Percentiles rank a stretch among this genome's conserved stretches.
Conservation (phyloP, 2,113 vertebrate genomes). For the Origma solitaria region DNA sequence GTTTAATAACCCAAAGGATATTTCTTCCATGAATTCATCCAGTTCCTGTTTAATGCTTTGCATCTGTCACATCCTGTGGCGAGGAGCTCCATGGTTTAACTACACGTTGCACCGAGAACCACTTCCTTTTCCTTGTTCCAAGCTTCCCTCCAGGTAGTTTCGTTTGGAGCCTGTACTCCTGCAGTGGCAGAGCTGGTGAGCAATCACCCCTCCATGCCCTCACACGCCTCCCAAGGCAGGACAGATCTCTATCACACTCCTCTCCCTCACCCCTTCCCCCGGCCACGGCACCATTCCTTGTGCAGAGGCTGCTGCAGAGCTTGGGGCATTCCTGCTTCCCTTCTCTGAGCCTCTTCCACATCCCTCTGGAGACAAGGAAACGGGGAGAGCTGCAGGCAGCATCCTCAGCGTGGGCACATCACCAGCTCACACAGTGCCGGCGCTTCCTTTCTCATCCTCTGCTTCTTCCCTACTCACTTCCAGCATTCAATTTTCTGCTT, state of each 20-base stretch:
- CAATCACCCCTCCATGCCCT: background rate
- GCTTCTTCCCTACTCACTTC: background rate
- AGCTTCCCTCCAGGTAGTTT: conserved; percentile 19
- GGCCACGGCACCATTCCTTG: background rate
- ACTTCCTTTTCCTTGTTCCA: conserved; percentile 22
- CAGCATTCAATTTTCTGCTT: background rate
- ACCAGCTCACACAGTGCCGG: rapidly evolving
- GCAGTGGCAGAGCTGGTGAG: background rate
- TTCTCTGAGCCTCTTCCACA: background rate
- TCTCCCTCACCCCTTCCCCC: background rate
- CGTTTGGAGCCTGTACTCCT: background rate
- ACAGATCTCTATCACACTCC: background rate
- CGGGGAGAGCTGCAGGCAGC: background rate
- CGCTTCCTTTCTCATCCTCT: background rate
- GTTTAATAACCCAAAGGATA: conserved; percentile 6
- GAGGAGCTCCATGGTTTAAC: background rate
- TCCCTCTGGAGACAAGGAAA: background rate
- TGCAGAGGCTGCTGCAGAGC: background rate
- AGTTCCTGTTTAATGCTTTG: conserved; percentile 24
- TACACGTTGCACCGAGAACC: background rate
- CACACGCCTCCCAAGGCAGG: background rate
- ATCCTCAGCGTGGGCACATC: background rate
- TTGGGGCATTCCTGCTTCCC: background rate
- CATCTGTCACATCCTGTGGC: conserved; percentile 51
- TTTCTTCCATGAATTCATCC: conserved; percentile 54